Evolutionary conservation across 2,113 vertebrate genomes (phyloP), one percentile per base, ranked within the genome.

Genomic region (Colistium nudipinnis): DNA sequence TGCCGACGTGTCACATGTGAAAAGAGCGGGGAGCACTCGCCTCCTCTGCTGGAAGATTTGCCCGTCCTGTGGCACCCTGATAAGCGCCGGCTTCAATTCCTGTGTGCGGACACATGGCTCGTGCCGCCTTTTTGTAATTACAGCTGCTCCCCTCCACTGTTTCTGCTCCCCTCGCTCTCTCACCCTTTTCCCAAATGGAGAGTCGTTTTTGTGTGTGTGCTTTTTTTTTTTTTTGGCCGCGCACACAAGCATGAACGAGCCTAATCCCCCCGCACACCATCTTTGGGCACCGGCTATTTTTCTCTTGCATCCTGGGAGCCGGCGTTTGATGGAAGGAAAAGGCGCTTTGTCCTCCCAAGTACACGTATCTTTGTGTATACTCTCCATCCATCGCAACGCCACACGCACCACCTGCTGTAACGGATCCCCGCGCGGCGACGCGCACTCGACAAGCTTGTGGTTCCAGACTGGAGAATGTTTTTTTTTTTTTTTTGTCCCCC

Each of bases 121-220:
- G 77, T 83, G 69, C 84, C 86, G 88, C 85, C 84, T 87, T 87
- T n/a, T 87, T 87, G 87, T 88, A 89, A 89, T 91, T 89, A 89
- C 85, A 88, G 78, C 74, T 86, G 87, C 79, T 87, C 70, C 75
- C 64, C 72, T 80, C 70, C 81, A 76, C 76, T 71, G 79, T 81
- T 83, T 75, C 81, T 65, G 62, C 62, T 75, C 64, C 55, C 75
- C 67, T 70, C 64, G 36, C 76, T 51, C 61, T 41, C 75, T 54
- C 45, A 64, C 64, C 53, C 41, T 44, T 61, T n/a, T n/a, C n/a
- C 65, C 68, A 76, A 56, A 79, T 49, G 24, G 62, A 47, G 59
- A 77, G 31, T 62, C 67, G 70, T 85, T 81, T 80, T 45, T 74
- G 59, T 10, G 47, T 59, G 41, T 68, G 44, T 62, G 65, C 31